Conservation (phyloP, 2,113 vertebrate species). For the Amphiprion ocellaris region DNA sequence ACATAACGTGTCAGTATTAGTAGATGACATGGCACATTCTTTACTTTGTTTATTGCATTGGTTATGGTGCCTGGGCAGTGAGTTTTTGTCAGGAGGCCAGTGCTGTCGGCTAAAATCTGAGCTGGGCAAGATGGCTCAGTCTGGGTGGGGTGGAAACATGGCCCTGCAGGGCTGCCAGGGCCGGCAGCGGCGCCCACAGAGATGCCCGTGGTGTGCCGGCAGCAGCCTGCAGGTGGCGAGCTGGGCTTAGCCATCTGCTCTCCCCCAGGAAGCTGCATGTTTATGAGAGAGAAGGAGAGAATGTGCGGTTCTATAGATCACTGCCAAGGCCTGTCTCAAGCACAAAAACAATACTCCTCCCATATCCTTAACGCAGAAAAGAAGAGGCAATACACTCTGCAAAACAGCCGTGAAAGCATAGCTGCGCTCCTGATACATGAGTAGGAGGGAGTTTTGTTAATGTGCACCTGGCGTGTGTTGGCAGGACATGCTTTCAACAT, state of each 20-base stretch:
- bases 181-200: slow-evolving; percentile 65
- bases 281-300: slow-evolving; percentile 76
- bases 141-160: slow-evolving; percentile 61
- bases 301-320: slow-evolving; percentile 77
- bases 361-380: slow-evolving; percentile 11
- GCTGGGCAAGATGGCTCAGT: slow-evolving; percentile 52
- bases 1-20: slow-evolving; percentile 74
- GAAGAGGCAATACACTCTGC: slow-evolving; percentile 3
- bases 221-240: slow-evolving; percentile 83
- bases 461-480: slow-evolving; percentile 21
- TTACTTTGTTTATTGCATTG: slow-evolving; percentile 84
- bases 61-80: slow-evolving; percentile 76
- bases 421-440: slow-evolving; percentile 49
- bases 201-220: slow-evolving; percentile 67
- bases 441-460: slow-evolving; percentile 45
- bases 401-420: slow-evolving; percentile 29
- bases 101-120: slow-evolving; percentile 47
- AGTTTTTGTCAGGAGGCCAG: slow-evolving; percentile 72
- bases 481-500: slow-evolving; percentile 69
- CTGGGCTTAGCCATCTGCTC: slow-evolving; percentile 85
- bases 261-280: slow-evolving; percentile 80
- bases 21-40: slow-evolving; percentile 83
- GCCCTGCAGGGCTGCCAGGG: slow-evolving; percentile 62
- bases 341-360: slow-evolving; percentile 43
- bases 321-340: slow-evolving; percentile 66